phyloP scores from a whole-genome alignment of 2,797 vertebrate species.

The Esox lucius region DNA sequence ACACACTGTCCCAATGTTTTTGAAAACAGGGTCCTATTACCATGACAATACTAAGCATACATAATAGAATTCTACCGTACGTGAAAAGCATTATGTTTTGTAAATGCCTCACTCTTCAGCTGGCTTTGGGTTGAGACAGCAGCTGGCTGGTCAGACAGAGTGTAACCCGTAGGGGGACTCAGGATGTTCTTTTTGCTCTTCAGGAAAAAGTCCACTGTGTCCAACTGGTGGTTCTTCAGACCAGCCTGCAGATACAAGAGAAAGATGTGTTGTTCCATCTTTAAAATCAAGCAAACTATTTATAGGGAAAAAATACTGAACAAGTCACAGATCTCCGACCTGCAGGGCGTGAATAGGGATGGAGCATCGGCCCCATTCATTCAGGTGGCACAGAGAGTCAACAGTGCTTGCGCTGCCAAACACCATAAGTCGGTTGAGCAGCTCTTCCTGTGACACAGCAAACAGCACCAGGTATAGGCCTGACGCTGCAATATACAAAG shows the following conservation, averaged over 20 bases:
- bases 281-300: neutral
- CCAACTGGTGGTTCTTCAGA: constrained; percentile 92
- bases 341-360: constrained; percentile 89
- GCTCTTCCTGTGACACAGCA: constrained; percentile 85
- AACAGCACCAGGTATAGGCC: constrained; percentile 87
- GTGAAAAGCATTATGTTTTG: neutral
- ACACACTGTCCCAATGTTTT: no score
- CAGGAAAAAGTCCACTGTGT: constrained; percentile 93
- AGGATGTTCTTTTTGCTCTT: constrained; percentile 93
- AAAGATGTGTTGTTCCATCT: neutral
- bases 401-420: constrained; percentile 87
- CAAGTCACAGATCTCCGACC: constrained; percentile 66
- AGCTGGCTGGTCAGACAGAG: constrained; percentile 53
- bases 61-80: neutral
- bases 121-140: constrained; percentile 57
- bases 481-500: constrained; percentile 50
- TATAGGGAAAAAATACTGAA: neutral
- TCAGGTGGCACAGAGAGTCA: constrained; percentile 89
- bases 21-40: no score
- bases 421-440: constrained; percentile 89
- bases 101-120: constrained; percentile 73
- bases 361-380: constrained; percentile 91
- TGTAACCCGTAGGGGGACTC: constrained; percentile 51
- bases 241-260: constrained; percentile 78
- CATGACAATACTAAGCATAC: no score